A percentile compares a stretch with the other conserved stretches of the same genome.
Conservation (phyloP, 1,140 invertebrate genomes). For the Yoshiicerus persimilis region DNA sequence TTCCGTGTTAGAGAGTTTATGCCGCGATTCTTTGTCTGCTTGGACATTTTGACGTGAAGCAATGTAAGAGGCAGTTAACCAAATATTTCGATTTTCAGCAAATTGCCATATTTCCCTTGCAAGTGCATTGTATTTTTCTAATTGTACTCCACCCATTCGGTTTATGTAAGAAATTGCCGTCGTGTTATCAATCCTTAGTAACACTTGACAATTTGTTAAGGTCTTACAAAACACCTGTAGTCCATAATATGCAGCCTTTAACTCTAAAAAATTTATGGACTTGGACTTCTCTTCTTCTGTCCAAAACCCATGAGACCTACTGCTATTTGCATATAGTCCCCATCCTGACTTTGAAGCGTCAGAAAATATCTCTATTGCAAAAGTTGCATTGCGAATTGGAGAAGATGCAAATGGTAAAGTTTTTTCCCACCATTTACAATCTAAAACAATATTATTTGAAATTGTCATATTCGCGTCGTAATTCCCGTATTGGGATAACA, state of each 20-base stretch:
- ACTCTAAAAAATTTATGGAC: conserved; percentile 35
- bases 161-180: conserved; percentile 37
- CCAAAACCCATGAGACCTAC: conserved; percentile 24
- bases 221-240: not conserved
- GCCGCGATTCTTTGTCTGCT: conserved; percentile 9
- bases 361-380: too few relatives aligned
- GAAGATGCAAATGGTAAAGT: too few relatives aligned
- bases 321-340: too few relatives aligned
- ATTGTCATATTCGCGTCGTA: too few relatives aligned
- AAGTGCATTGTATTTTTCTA: not conserved
- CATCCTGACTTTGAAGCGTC: too few relatives aligned
- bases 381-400: too few relatives aligned
- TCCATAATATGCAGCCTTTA: not conserved
- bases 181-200: conserved; percentile 24
- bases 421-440: too few relatives aligned
- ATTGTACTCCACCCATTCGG: not conserved
- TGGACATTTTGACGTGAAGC: not conserved
- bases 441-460: too few relatives aligned
- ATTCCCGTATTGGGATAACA: too few relatives aligned
- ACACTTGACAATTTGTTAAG: not conserved
- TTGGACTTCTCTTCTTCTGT: not conserved
- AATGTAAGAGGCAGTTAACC: conserved; percentile 13
- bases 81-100: too few relatives aligned
- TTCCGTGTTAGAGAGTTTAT: not conserved
- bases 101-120: too few relatives aligned